Base-by-base conservation (phyloP, 2,113 vertebrate genomes). In the Ammodytes marinus region DNA sequence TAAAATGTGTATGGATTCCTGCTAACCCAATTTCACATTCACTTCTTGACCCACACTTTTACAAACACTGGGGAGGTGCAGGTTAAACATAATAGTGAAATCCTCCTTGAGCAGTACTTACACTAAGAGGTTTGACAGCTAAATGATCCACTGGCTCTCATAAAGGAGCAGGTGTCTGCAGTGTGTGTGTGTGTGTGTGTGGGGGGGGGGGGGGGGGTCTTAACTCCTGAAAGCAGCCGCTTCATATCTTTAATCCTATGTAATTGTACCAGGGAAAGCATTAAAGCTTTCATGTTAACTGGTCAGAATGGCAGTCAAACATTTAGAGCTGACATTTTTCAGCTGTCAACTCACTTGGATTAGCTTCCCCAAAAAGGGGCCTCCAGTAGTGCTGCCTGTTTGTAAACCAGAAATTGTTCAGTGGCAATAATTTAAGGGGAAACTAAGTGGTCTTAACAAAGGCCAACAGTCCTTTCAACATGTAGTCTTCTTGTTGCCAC, bases 101-200 rank as follows among this genome's bases (percentile, higher is more conserved):
- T 63, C 57, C 40, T 49, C n/a, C 12, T 27, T 65, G 63, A 58
- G 1, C 7, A 55, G 40, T 2, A 3, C 19, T 63, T 35, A 11
- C 12, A 70, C 17, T 42, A 1, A 65, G n/a, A 53, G 64, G 66
- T 42, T 13, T 74, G 73, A 74, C 42, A 72, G 43, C 52, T 74
- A n/a, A 69, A 80, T 70, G 8, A 57, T 40, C 7, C 10, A 9
- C 0, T 43, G 47, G 5, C 17, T 68, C 4, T 52, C 54, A 10
- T 59, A 3, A 61, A 71, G 76, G 19, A 59, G 88, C 88, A 90
- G 85, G 77, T 90, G 85, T 83, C 58, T 53, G 19, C 71, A 39
- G 47, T 19, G 47, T 54, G 69, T 57, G 27, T 43, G 37, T 27
- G 52, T 19, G 52, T 13, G 52, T 27, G 27, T 27, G 27, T 27